Base-by-base conservation (phyloP, 2,113 vertebrate genomes). In the Lepidiolamprologus cunningtoni region DNA sequence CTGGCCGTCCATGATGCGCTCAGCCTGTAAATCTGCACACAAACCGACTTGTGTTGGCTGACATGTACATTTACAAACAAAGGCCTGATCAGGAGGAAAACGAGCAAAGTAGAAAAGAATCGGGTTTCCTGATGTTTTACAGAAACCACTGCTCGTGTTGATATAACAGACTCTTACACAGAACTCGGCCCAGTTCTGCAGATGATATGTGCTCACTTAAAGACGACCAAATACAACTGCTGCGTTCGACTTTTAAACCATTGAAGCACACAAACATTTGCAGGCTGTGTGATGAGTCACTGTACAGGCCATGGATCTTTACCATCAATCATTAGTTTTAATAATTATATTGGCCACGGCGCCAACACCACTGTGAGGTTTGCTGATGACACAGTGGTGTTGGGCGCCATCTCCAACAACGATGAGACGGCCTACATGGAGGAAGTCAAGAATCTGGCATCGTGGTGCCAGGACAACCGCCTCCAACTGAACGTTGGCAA, bases 371-470 rank as follows among this genome's bases (percentile, higher is more conserved):
- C 16, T 61, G 26, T 61, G 14, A 31, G 9, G 3, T 61, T 61
- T 61, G 57, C 57, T 31, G 28, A 61, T 4, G 28, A 33, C 26
- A 61, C 8, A 0, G 28, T 33, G 57, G 28, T 1, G 3, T 61
- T 3, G 5, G 57, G 5, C 5, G 8, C 14, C 28, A 0, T 33
- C 57, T 61, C 57, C 8, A 61, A 57, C 52, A 12, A 54, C 55
- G 0, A 61, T 1, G 26, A 31, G 57, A 1, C 14, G 1, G 26
- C 0, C 57, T 31, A 61, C 57, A 61, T 61, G 1, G 14, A 61
- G 14, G 14, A 61, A 61, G 26, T 31, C 3, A 61, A 61, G 57
- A 61, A 31, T 61, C 26, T 31, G 26, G 26, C 26, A 61, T 61
- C 5, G 14, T 61, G 57, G 57, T 61, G 8, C 57, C 57, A 61